Evolutionary conservation across 1,140 invertebrate genomes (phyloP), one percentile per base, ranked within the genome.

Genomic region (Lepidurus arcticus): DNA sequence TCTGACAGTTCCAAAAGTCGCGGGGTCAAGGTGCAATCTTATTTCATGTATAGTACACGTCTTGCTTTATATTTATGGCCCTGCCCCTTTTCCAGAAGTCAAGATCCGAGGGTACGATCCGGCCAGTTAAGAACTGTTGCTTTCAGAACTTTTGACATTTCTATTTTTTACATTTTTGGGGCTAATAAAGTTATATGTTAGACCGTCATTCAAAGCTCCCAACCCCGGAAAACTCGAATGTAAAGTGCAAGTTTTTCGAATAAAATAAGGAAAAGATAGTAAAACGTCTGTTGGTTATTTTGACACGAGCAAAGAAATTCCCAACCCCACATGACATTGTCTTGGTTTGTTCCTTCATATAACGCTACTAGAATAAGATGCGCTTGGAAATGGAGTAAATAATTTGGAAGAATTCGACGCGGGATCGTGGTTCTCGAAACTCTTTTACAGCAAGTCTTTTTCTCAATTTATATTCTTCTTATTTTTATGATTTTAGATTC

Each of bases 51-150:
- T 34, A 34, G 34, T 34, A 34, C 34, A 2, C 47, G 21, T 65
- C 53, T 65, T 65, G n/a, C 53, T 65, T 65, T 65, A 65, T 21
- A 65, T 65, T 65, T 65, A 65, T 65, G 53, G 21, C n/a, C 13
- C 53, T 4, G 53, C 21, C 53, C 53, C 53, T 65, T 65, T 65
- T 65, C 21, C n/a, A 21, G 53, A 34, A 34, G 53, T 65, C 21
- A 65, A 65, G 53, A 65, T 65, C 53, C 53, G 1, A 65, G 21
- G 9, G 21, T 65, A 4, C 53, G n/a, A 21, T 65, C 53, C 21
- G 6, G 11, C 16, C 1, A 0, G 13, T 65, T 65, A n/a, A 65
- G 34, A 34, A 34, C 34, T 34, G 34, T 34, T 3, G 9, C 53
- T 16, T 9, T 65, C 13, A 65, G 34, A 34, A 4, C 34, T 34